Base-by-base conservation (phyloP, 2,888 invertebrate genomes). In the Agonopterix alstromeriana region DNA sequence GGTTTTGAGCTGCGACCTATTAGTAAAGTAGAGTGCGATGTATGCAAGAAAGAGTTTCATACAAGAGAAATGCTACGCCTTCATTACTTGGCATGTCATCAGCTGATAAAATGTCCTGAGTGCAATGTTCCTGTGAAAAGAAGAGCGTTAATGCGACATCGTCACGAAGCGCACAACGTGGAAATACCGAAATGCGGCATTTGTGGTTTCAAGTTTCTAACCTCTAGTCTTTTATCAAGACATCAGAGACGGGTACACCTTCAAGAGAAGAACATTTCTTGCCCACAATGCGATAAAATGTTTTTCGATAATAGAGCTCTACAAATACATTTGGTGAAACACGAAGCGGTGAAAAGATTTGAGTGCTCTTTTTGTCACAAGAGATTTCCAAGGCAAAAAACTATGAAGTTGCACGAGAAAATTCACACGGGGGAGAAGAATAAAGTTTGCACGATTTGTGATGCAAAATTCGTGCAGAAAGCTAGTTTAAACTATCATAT, bases 251-350 rank as follows among this genome's bases (percentile, higher is more conserved):
- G 35, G 3, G 52, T 52, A 9, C 52, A 52, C 14, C 42, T 55
- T 46, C 46, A 41, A 17, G 53, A 50, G 11, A 55, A 50, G 43
- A 79, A 70, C 46, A 58, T 75, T 35, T 74, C 70, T 48, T 86
- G 84, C 52, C 27, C 43, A 7, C 43, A 43, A 4, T 43, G 43
- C 27, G 43, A 43, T 5, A 14, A 27, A 27, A 43, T n/a, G 43
- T 43, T 43, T 10, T 43, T 14, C 7, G 10, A 27, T 27, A 27
- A 27, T 27, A 52, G 17, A 27, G 27, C 27, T 27, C 27, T 27
- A 27, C 27, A 27, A 27, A 7, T 27, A 27, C 27, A 27, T 27
- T 27, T 27, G 27, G 27, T 27, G 0, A 56, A 35, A 3, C 70
- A 70, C 43, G 54, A 50, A 4, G 45, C 55, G 10, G 52, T 51